A percentile compares a stretch with the other conserved stretches of the same genome.
These are phyloP conservation scores for Barnardius zonarius DNA, from an alignment of 2,113 vertebrate genomes.

Conservation along the genomic window DNA sequence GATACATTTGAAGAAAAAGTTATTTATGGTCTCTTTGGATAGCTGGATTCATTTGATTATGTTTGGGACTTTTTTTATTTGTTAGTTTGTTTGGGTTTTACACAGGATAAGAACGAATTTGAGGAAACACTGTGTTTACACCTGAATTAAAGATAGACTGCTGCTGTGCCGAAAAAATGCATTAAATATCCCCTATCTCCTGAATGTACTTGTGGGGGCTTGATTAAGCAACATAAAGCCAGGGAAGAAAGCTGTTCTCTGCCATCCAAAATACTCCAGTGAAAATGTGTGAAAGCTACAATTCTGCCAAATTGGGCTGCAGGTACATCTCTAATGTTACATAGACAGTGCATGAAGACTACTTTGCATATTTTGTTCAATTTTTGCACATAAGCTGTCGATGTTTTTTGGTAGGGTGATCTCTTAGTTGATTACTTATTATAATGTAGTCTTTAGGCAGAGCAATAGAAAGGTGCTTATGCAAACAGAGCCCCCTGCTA, in stretches of 20 bases:
- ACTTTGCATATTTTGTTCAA: neutral
- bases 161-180: neutral
- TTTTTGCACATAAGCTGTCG: neutral
- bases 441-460: neutral
- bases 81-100: too few relatives aligned
- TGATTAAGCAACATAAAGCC: neutral
- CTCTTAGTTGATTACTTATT: neutral
- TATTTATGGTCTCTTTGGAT: neutral
- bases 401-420: neutral
- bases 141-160: neutral
- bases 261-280: neutral
- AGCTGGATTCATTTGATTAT: neutral
- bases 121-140: neutral
- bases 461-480: neutral
- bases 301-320: neutral
- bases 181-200: neutral
- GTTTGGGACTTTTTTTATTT: neutral
- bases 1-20: neutral
- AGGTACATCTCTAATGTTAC: neutral
- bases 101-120: neutral
- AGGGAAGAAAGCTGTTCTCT: neutral
- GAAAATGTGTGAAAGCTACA: neutral
- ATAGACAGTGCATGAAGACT: neutral
- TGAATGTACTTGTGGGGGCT: neutral
- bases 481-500: neutral